Percentiles rank a stretch among this genome's conserved stretches.
Evolutionary conservation across 2,888 invertebrate genomes (phyloP).

Genomic region (Zelleria hepariella): DNA sequence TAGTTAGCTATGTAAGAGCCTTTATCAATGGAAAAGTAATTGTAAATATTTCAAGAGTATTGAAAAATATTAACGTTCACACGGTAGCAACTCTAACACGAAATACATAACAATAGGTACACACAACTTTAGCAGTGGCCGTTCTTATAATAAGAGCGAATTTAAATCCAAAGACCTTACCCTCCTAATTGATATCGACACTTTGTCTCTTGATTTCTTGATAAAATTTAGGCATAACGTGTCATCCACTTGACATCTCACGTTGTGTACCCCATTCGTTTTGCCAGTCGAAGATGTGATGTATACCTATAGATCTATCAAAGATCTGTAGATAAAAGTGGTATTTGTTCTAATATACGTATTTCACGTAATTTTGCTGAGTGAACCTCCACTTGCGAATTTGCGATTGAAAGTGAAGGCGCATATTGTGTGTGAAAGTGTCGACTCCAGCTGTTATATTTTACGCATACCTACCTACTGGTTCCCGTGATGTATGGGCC

Average conservation of each 20-base stretch:
- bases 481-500: slow-evolving; percentile 56
- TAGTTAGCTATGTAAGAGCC: too few species aligned
- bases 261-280: neutral
- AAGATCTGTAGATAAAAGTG: too few species aligned
- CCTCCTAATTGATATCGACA: slow-evolving; percentile 10
- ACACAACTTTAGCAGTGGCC: too few species aligned
- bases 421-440: slow-evolving; percentile 35
- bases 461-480: slow-evolving; percentile 46
- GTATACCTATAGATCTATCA: too few species aligned
- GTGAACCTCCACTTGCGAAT: neutral
- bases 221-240: neutral
- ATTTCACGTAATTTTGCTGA: too few species aligned
- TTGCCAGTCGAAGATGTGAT: neutral
- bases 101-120: too few species aligned
- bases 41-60: too few species aligned
- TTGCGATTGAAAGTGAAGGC: slow-evolving; percentile 39
- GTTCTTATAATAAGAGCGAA: neutral
- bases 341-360: too few species aligned
- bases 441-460: slow-evolving; percentile 49
- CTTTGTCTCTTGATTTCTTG: slow-evolving; percentile 12
- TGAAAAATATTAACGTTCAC: too few species aligned
- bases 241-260: neutral
- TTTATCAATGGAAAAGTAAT: too few species aligned
- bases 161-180: neutral
- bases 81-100: too few species aligned